Evolutionary conservation across 2,888 invertebrate genomes (phyloP), one percentile per base, ranked within the genome.

Genomic region (Brachylomia viminalis): DNA sequence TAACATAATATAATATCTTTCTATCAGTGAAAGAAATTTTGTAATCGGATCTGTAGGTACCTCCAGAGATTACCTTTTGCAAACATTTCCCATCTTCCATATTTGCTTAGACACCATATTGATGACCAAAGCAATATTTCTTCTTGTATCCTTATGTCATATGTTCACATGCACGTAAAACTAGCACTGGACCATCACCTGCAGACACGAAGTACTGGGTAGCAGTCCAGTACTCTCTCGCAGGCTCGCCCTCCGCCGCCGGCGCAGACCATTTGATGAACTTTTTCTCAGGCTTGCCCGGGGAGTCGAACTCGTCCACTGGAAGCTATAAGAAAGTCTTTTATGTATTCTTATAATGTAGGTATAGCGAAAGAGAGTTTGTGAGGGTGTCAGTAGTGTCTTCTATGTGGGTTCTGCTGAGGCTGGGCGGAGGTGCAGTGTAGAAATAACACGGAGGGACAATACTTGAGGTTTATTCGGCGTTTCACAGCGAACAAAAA

Each of bases 191-290:
- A 59, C 23, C 33, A 54, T 65, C 90, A 96, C 96, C 96, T 91
- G 94, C 94, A 13, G 96, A 95, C 0, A 96, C 95, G 64, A 92
- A 95, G 85, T 92, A 96, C 85, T 95, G 95, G 0, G 95, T 94
- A n/a, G 94, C 89, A 2, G 95, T 94, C 96, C 95, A 95, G 88
- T 93, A 96, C 20, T 94, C 94, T 49, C 88, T 88, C 0, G 93
- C 89, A 0, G 95, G 94, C 56, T 95, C 95, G 0, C 93, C 94
- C 4, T 92, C 92, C 0, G 86, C 67, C 0, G 93, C 92, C 0
- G 92, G 92, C 0, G 94, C 93, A 5, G 85, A 88, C 96, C 96
- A 96, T 81, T 92, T 94, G 56, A 92, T 91, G 68, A 96, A 93
- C 73, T 91, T 93, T 86, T 92, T 94, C 68, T 95, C 95, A 0